phyloP scores from a whole-genome alignment of 1,140 invertebrate species.

The Lucilia sericata region DNA sequence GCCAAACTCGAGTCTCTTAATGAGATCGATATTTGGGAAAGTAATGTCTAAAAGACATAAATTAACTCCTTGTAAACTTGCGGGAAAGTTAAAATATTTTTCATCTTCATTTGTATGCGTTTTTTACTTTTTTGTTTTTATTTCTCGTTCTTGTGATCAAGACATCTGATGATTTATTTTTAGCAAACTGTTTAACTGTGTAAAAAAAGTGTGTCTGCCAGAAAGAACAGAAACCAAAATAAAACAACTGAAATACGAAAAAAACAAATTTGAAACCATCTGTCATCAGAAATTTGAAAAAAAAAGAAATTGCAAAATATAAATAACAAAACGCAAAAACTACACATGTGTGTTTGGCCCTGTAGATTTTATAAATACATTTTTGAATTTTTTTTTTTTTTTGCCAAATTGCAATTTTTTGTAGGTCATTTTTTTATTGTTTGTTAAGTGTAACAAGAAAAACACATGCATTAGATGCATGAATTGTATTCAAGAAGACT shows the following conservation, averaged over 20 bases:
- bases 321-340: constrained; percentile 9
- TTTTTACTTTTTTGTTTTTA: neutral
- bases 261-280: constrained; percentile 8
- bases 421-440: neutral
- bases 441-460: neutral
- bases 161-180: constrained; percentile 24
- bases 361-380: neutral
- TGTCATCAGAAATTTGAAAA: constrained; percentile 25
- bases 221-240: constrained; percentile 9
- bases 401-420: neutral
- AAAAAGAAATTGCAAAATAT: neutral
- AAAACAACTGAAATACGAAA: neutral
- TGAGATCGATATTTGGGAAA: too few species aligned
- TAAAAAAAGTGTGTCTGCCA: constrained; percentile 12
- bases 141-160: neutral
- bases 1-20: too few species aligned
- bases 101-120: neutral
- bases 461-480: constrained; percentile 2
- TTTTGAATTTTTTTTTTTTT: neutral
- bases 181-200: neutral
- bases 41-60: too few species aligned
- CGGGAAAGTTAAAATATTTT: neutral
- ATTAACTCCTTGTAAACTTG: too few species aligned
- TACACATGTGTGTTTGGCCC: neutral
- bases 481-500: neutral